These are phyloP conservation scores for Brachypodius melanocephalos DNA, from an alignment of 2,113 vertebrate genomes.

Conservation along the genomic window DNA sequence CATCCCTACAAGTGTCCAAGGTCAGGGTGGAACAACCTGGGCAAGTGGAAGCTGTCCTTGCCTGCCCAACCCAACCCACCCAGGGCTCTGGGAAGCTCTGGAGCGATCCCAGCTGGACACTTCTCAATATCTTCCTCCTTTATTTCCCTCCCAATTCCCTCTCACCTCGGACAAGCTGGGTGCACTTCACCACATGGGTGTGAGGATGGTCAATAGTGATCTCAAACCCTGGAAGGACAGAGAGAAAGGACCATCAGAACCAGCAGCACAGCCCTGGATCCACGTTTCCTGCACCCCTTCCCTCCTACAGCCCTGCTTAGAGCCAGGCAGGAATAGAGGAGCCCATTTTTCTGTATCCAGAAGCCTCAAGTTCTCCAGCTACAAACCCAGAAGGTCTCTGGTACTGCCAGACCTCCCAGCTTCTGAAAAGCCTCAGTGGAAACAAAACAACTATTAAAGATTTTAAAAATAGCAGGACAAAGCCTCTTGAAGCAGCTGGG, in stretches of 20 bases:
- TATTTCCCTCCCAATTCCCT: neutral
- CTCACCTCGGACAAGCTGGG: slow-evolving; percentile 94
- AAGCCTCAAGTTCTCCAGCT: slow-evolving; percentile 6
- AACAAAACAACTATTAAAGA: neutral
- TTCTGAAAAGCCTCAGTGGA: neutral
- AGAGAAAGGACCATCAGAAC: neutral
- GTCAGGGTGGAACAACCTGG: neutral
- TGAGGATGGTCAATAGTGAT: slow-evolving; percentile 98
- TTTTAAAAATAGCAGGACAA: slow-evolving; percentile 40
- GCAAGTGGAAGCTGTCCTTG: neutral
- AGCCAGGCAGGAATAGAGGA: neutral
- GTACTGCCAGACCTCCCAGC: slow-evolving; percentile 6
- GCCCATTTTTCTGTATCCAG: neutral
- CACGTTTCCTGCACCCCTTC: neutral
- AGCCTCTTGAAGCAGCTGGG: slow-evolving; percentile 26
- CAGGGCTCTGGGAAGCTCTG: neutral
- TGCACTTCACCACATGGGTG: slow-evolving; percentile 97
- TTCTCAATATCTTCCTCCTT: neutral
- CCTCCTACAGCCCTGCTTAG: neutral
- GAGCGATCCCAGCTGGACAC: neutral
- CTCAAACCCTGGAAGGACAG: slow-evolving; percentile 86
- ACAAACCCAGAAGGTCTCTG: neutral
- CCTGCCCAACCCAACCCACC: neutral
- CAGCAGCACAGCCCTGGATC: neutral
- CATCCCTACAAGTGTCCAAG: neutral